Base-by-base conservation (phyloP, 2,888 invertebrate species). In the Ischnus inquisitorius region DNA sequence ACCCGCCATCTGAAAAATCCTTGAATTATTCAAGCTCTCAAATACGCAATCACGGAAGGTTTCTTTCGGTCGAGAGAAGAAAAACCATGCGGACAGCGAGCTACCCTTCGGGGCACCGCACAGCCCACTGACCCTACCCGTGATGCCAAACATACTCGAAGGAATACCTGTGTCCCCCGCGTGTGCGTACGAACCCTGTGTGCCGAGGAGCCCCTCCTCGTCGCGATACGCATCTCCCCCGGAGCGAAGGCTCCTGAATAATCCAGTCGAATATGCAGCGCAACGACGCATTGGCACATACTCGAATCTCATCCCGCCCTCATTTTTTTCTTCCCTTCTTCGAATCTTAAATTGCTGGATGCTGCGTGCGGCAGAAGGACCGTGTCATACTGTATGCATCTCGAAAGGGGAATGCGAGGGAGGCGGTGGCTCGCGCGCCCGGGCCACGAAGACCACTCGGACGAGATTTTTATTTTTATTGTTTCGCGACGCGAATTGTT, bases 201-300 rank as follows among this genome's bases (percentile, higher is more conserved):
- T 54, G 19, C 54, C 39, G 74, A 74, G 69, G 64, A 64, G 54
- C 48, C 68, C 74, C 57, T 54, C 62, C 57, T 64, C 34, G 65
- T 67, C 46, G 71, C 62, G 67, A 67, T 57, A 51, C 62, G 57
- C 41, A 76, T 62, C 74, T 62, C 39, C 69, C 71, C 78, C 79
- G 80, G 79, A 85, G 82, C 74, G 83, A 76, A 83, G 34, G 74
- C 80, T 81, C 16, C 72, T 79, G 81, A 84, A 85, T 81, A 85
- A 87, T 85, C 79, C 72, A 85, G 69, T 79, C 77, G 83, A 85
- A 81, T 72, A 77, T 77, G 80, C 77, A 69, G 81, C 80, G 57
- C 65, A 43, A 8, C 46, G 69, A 22, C 14, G 57, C 68, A 79
- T 81, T 62, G 84, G 46, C 79, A 67, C 54, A 80, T 54, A 67